Evolutionary conservation across 53 echinoderm and acorn worm genomes (phyloP).

Genomic region (Hippasteria phrygiana): DNA sequence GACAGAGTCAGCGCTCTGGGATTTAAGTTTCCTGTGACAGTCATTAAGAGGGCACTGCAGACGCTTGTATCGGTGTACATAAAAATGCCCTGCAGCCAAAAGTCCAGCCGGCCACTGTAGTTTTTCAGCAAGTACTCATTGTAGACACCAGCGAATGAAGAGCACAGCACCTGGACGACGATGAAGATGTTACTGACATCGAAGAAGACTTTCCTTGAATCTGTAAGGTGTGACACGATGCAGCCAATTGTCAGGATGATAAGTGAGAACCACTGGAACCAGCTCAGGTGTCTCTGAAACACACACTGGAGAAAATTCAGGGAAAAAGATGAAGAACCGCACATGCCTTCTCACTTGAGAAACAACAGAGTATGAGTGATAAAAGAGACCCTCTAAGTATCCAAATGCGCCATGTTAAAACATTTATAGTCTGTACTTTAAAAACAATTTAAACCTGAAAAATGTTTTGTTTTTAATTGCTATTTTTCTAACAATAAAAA

Average conservation of each 20-base stretch:
- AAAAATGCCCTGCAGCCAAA: conserved; percentile 96
- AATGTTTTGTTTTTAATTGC: too few species aligned
- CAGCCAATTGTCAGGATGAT: conserved; percentile 84
- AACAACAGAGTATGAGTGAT: too few species aligned
- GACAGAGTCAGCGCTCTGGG: neutral
- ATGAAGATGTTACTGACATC: conserved; percentile 62
- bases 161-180: conserved; percentile 79
- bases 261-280: conserved; percentile 88
- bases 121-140: conserved; percentile 89
- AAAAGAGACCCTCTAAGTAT: too few species aligned
- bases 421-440: too few species aligned
- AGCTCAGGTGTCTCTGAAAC: conserved; percentile 74
- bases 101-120: conserved; percentile 53
- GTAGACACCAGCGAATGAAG: conserved; percentile 93
- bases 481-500: too few species aligned
- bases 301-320: conserved; percentile 72
- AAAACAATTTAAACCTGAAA: too few species aligned
- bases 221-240: conserved; percentile 77
- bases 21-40: neutral
- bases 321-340: too few species aligned
- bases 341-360: too few species aligned
- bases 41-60: conserved; percentile 66
- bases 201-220: conserved; percentile 12
- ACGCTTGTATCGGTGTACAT: conserved; percentile 86
- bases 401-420: too few species aligned